Evolutionary conservation across 2,888 invertebrate species (phyloP), one percentile per base, ranked within the genome.

Genomic region (Allygus modestus): DNA sequence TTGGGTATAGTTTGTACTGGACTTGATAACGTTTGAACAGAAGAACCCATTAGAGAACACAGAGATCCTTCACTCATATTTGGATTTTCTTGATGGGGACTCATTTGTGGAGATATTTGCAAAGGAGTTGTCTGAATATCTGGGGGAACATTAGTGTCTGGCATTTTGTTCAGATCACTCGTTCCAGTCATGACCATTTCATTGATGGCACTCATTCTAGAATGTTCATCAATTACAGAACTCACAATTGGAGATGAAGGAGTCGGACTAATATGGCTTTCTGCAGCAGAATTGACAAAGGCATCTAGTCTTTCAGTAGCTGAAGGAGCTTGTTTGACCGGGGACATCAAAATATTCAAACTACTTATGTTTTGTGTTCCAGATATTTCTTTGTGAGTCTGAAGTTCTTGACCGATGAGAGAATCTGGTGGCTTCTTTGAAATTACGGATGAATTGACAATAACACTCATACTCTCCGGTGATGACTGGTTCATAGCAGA

Each of bases 281-380:
- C 92, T 26, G 91, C 92, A 0, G 92, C 91, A 0, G 93, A 91
- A 87, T 92, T 93, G 11, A 94, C 94, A 84, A 94, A 91, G 86
- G 92, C 93, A 89, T 94, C 93, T 1, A 94, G 90, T 88, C 92
- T 93, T 37, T 90, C 91, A 0, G 91, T 89, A 46, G 90, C 54
- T 26, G 58, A 65, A 28, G 65, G 65, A 15, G 46, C n/a, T 37
- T 54, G 65, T 33, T 81, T 84, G 31, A 79, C 17, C 20, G 51
- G 20, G 9, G 69, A 46, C 33, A 82, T 71, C 23, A 82, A n/a
- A 26, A 79, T 9, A 54, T 79, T 31, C 65, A 65, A 65, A 28
- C 65, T 12, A 15, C 65, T 15, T 33, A 58, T 37, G 33, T 33
- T 79, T 31, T 28, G 46, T 77, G 43, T 12, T 37, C 37, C 26